phyloP scores from a whole-genome alignment of 2,113 vertebrate species.

The Oncorhynchus tshawytscha region DNA sequence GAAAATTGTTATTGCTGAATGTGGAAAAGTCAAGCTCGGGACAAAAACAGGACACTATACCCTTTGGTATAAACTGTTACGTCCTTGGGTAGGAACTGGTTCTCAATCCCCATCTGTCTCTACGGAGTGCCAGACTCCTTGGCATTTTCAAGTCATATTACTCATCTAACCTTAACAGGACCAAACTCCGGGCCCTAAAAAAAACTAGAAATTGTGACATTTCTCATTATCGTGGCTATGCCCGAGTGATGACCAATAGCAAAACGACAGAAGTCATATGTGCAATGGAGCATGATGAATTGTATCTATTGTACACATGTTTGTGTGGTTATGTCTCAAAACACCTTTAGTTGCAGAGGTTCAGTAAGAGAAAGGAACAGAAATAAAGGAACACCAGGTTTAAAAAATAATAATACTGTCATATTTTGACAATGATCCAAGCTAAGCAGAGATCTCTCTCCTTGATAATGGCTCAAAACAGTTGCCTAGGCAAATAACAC shows the following conservation, averaged over 20 bases:
- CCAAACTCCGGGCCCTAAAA: too few species aligned
- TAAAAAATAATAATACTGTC: background rate
- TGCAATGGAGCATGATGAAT: background rate
- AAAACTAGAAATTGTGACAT: too few species aligned
- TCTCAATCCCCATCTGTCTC: background rate
- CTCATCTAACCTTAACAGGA: too few species aligned
- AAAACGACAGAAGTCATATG: background rate
- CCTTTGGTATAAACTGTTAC: background rate
- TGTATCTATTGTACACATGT: background rate
- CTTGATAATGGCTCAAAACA: conserved; percentile 36
- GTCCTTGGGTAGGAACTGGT: background rate
- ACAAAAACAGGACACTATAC: background rate
- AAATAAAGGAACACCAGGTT: background rate
- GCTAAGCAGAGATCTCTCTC: conserved; percentile 17
- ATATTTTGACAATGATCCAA: conserved; percentile 11
- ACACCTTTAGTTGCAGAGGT: background rate
- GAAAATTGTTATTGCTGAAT: background rate
- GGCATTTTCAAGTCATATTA: background rate
- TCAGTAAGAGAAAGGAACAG: background rate
- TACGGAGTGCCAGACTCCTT: background rate
- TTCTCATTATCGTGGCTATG: too few species aligned
- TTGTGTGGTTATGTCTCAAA: background rate
- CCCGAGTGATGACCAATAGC: too few species aligned
- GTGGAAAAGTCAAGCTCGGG: background rate
- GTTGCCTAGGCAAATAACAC: conserved; percentile 37